phyloP scores from a whole-genome alignment of 1,140 invertebrate species.

The Heterodera schachtii region DNA sequence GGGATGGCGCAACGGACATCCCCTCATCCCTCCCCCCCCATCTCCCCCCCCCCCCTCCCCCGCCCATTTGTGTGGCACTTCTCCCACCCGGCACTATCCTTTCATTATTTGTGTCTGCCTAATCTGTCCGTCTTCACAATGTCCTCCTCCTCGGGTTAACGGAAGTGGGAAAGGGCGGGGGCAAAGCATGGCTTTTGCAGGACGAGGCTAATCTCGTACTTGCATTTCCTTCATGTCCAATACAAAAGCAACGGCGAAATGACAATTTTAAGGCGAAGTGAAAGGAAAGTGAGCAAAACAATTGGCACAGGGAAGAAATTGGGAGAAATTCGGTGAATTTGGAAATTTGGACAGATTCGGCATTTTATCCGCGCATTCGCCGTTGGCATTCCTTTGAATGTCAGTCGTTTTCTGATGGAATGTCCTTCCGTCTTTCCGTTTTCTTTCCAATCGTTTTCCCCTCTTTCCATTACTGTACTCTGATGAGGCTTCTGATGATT shows the following conservation, averaged over 20 bases:
- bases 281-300: neutral
- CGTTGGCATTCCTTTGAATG: too few relatives aligned
- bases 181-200: neutral
- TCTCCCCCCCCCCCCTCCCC: too few relatives aligned
- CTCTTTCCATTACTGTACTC: neutral
- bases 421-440: too few relatives aligned
- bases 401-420: too few relatives aligned
- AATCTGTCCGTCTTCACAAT: neutral
- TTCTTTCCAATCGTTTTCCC: too few relatives aligned
- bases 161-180: neutral
- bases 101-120: neutral
- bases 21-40: neutral
- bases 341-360: too few relatives aligned
- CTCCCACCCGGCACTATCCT: neutral
- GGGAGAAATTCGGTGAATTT: too few relatives aligned
- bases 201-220: neutral
- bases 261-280: neutral
- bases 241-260: neutral
- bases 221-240: neutral
- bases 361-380: too few relatives aligned
- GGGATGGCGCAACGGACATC: conserved; percentile 2
- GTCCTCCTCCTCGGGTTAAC: neutral
- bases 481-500: conserved; percentile 19
- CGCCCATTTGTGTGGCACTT: neutral
- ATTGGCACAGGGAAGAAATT: too few relatives aligned